A percentile compares a stretch with the other conserved stretches of the same genome.
These are phyloP conservation scores for Tachuris rubrigastra DNA, from an alignment of 2,113 vertebrate species.

Conservation along the genomic window DNA sequence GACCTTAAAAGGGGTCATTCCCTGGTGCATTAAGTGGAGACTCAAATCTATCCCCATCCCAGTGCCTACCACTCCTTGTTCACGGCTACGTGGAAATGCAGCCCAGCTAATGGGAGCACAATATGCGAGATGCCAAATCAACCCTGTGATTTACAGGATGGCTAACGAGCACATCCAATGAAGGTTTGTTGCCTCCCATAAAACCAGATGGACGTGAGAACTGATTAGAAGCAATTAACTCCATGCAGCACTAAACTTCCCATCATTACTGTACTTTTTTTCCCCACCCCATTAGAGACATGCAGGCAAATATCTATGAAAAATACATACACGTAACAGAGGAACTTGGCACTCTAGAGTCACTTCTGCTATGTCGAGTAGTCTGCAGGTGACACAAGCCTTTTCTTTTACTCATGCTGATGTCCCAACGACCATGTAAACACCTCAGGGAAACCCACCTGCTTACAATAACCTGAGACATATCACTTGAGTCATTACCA, in stretches of 20 bases:
- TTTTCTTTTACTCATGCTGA: not conserved
- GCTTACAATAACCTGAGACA: not conserved
- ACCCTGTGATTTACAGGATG: slow-evolving; percentile 79
- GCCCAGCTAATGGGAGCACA: slow-evolving; percentile 71
- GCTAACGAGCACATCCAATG: slow-evolving; percentile 86
- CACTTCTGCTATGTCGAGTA: fast-evolving
- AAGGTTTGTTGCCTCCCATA: slow-evolving; percentile 91
- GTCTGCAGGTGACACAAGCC: not conserved
- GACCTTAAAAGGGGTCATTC: not conserved
- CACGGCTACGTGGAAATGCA: slow-evolving; percentile 18
- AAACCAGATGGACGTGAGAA: slow-evolving; percentile 91
- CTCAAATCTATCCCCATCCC: not conserved
- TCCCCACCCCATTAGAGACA: slow-evolving; percentile 80
- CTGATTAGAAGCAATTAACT: slow-evolving; percentile 96
- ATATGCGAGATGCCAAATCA: slow-evolving; percentile 76
- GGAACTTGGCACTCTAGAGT: not conserved
- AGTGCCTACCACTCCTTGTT: not conserved
- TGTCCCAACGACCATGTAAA: not conserved
- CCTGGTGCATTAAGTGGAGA: not conserved
- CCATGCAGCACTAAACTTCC: slow-evolving; percentile 88
- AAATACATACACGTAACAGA: not conserved
- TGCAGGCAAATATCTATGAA: slow-evolving; percentile 57
- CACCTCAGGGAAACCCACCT: fast-evolving
- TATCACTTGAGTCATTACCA: not conserved
- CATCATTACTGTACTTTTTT: slow-evolving; percentile 86